phyloP scores from a whole-genome alignment of 2,888 invertebrate genomes.

The Masnerella sp. region DNA sequence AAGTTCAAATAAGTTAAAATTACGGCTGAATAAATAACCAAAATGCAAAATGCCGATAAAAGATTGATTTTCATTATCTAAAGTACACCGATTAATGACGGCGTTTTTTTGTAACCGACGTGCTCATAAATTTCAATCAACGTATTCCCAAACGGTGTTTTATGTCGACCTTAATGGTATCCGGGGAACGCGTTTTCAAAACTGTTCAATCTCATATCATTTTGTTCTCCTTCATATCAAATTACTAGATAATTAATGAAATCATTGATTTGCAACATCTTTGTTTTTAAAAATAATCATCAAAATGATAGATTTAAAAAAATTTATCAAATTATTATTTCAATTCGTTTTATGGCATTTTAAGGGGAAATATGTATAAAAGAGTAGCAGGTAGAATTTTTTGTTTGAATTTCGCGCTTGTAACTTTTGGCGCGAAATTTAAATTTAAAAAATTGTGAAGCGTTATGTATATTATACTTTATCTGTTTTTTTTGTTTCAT shows the following conservation, averaged over 20 bases:
- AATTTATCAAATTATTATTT: no score
- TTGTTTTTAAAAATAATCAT: no score
- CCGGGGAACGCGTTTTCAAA: constrained; percentile 27
- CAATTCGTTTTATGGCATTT: no score
- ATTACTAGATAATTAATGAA: constrained; percentile 5
- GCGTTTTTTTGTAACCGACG: constrained; percentile 19
- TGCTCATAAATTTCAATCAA: constrained; percentile 29
- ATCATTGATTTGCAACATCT: neutral
- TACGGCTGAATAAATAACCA: constrained; percentile 3
- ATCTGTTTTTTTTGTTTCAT: no score
- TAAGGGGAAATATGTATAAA: no score
- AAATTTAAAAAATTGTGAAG: no score
- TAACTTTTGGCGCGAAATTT: no score
- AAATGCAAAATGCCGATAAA: constrained; percentile 12
- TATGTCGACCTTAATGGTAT: constrained; percentile 32
- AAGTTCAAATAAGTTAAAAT: neutral
- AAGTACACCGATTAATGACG: constrained; percentile 12
- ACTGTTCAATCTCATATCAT: constrained; percentile 23
- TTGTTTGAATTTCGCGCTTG: no score
- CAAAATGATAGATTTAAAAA: no score
- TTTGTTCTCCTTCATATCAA: constrained; percentile 10
- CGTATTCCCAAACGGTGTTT: constrained; percentile 32
- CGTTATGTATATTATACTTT: no score
- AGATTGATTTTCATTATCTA: constrained; percentile 24
- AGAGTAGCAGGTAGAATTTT: no score